Percentiles rank a stretch among this genome's conserved stretches.
These are phyloP conservation scores for Bothrops jararaca DNA, from an alignment of 2,113 vertebrate genomes.

Conservation along the genomic window DNA sequence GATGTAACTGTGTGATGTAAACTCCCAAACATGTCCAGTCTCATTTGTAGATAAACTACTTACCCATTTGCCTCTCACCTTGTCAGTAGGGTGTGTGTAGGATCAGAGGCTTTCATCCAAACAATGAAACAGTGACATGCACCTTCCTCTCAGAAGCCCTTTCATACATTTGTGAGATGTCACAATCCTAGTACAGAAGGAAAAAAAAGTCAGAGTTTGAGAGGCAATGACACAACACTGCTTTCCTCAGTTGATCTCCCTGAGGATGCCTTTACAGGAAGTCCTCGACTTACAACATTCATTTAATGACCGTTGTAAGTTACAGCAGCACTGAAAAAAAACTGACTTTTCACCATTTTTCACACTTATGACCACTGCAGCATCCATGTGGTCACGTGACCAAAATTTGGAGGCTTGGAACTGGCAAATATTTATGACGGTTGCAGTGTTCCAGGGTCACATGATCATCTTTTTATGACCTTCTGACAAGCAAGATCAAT, in stretches of 20 bases:
- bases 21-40: not conserved
- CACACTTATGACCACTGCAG: too few relatives aligned
- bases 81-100: not conserved
- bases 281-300: too few relatives aligned
- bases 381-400: too few relatives aligned
- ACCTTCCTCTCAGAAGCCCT: not conserved
- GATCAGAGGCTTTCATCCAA: not conserved
- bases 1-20: not conserved
- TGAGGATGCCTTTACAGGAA: not conserved
- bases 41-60: not conserved
- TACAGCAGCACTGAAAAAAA: too few relatives aligned
- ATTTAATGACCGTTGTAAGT: too few relatives aligned
- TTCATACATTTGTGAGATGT: not conserved
- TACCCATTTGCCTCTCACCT: not conserved
- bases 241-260: not conserved
- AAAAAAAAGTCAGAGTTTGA: not conserved
- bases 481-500: too few relatives aligned
- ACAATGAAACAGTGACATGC: not conserved
- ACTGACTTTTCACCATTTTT: too few relatives aligned
- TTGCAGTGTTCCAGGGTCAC: too few relatives aligned
- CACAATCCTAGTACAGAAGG: not conserved
- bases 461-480: too few relatives aligned
- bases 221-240: not conserved
- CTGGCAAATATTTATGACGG: too few relatives aligned
- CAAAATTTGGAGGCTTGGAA: too few relatives aligned